phyloP scores from a whole-genome alignment of 2,113 vertebrate species.

The Phainopepla nitens region DNA sequence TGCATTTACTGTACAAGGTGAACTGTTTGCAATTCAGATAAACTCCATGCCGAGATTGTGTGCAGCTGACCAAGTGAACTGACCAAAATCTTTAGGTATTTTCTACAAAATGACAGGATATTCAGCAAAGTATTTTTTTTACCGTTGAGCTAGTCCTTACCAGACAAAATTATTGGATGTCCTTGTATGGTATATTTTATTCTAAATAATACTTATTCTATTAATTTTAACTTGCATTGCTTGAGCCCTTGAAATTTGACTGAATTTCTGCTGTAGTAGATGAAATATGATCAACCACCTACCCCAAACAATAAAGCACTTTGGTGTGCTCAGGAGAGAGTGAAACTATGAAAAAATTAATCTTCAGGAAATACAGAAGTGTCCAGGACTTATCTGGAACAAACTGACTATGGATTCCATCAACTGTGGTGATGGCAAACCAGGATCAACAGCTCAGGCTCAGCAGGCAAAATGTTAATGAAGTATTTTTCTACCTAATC shows the following conservation, averaged over 20 bases:
- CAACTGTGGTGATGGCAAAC: background rate
- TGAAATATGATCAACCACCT: background rate
- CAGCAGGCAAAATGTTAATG: background rate
- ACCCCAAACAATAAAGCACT: background rate
- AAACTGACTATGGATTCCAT: background rate
- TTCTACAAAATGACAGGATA: background rate
- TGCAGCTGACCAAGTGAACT: background rate
- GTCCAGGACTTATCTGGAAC: background rate
- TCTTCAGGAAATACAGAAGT: background rate
- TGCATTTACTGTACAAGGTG: background rate
- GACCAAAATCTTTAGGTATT: background rate
- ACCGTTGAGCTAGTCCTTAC: background rate
- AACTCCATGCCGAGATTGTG: background rate
- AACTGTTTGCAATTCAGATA: background rate
- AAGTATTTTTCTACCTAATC: background rate
- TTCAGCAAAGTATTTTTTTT: background rate
- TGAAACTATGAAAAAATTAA: background rate
- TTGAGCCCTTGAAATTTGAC: background rate
- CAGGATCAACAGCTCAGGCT: background rate
- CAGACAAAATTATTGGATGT: background rate
- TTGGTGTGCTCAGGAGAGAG: background rate
- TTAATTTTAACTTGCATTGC: background rate
- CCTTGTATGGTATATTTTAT: background rate
- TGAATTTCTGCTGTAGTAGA: background rate
- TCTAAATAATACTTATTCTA: background rate